Base-by-base conservation (phyloP, 37 sponge, comb jelly and placozoan genomes). In the Ephydatia muelleri region DNA sequence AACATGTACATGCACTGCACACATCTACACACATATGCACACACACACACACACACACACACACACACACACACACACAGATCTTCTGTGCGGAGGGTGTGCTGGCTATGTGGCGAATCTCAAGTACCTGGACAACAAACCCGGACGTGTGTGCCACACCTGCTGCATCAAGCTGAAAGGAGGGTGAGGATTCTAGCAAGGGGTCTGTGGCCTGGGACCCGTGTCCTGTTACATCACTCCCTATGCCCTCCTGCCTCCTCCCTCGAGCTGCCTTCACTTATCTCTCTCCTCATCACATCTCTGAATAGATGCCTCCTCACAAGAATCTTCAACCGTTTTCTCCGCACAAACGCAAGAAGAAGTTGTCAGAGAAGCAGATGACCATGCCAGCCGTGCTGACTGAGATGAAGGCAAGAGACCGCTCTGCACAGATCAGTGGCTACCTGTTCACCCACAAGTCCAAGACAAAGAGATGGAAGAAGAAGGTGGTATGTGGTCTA, bases 371-470 rank as follows among this genome's bases (percentile, higher is more conserved):
- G 29, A 84, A 78, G 79, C 71, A 80, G 47, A 67, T 83, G 49
- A 87, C 70, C 77, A 37, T 84, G 73, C 88, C 85, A 12, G 73
- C 85, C 6, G 88, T 88, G 38, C 67, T 83, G 38, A 73, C 16
- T 39, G 88, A 83, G 80, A 91, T 95, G 69, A 86, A 88, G 70
- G 95, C 93, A 5, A 47, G 93, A 23, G 95, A 95, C 43, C 87
- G 83, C 73, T 89, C 77, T 65, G 82, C 90, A 43, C 88, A 92
- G 85, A 70, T 92, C 47, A 88, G 93, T 70, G 95, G 90, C 65
- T 95, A 95, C 82, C 90, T 95, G n/a, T 75, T 64, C 25, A 37
- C 36, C 29, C 71, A 82, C 28, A 49, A 31, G 3, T 85, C 85
- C 11, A 77, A 73, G 83, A 72, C 87, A 0, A 73, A 77, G 43